Conservation (phyloP, 2,113 vertebrate genomes). For the Boulengerochromis microlepis region DNA sequence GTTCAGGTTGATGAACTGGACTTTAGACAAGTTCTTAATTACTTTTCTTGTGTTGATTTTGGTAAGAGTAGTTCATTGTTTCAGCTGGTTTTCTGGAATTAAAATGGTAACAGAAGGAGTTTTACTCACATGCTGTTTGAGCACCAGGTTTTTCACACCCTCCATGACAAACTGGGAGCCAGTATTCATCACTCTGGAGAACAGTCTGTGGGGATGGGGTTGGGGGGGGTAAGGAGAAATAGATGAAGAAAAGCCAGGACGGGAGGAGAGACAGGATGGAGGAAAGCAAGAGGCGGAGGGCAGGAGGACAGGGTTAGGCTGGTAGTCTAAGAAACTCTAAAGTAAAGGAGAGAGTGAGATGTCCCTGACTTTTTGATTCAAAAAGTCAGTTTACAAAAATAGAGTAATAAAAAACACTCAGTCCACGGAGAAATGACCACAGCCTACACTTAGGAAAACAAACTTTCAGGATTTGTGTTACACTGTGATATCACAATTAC, state of each 20-base stretch:
- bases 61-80: neutral
- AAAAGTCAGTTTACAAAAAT: neutral
- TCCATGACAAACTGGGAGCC: constrained; percentile 99
- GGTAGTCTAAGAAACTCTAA: neutral
- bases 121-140: constrained; percentile 92
- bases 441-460: neutral
- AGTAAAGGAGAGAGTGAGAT: neutral
- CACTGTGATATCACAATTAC: neutral
- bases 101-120: neutral
- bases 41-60: neutral
- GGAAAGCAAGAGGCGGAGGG: neutral
- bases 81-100: neutral
- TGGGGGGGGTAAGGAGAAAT: neutral
- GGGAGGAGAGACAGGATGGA: neutral
- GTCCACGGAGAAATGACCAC: neutral
- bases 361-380: neutral
- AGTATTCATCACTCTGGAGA: constrained; percentile 96
- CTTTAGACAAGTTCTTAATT: neutral
- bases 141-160: constrained; percentile 96
- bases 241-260: neutral
- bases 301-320: neutral
- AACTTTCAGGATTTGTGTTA: neutral
- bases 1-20: neutral
- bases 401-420: neutral
- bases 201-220: constrained; percentile 70